A percentile compares a stretch with the other conserved stretches of the same genome.
phyloP scores from a whole-genome alignment of 2,113 vertebrate species.

The Suricata suricatta region DNA sequence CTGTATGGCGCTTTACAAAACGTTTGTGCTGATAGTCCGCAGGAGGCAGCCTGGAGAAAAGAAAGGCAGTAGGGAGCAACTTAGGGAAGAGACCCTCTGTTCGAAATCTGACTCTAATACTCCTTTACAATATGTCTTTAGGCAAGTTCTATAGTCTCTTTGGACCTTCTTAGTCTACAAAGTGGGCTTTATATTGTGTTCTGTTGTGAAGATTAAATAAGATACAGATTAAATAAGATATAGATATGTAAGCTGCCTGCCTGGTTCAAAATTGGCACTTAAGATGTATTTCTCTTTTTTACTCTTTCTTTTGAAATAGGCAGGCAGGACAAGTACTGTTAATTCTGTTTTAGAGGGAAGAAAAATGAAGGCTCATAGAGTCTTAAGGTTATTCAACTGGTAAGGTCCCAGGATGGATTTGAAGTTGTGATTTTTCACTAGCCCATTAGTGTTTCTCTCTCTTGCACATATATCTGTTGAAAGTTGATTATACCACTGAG shows the following conservation, averaged over 20 bases:
- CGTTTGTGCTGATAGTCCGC: neutral
- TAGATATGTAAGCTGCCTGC: neutral
- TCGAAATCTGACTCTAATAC: neutral
- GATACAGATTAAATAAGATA: neutral
- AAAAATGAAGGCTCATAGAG: neutral
- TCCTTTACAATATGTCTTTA: neutral
- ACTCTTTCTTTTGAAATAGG: neutral
- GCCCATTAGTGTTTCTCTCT: neutral
- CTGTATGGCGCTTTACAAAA: neutral
- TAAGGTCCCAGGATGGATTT: neutral
- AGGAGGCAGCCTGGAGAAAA: neutral
- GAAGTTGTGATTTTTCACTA: neutral
- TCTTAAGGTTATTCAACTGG: neutral
- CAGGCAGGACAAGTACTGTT: neutral
- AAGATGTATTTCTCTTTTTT: neutral
- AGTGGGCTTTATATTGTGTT: neutral
- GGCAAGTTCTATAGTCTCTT: neutral
- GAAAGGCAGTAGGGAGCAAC: neutral
- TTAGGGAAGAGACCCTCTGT: neutral
- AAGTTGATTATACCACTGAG: constrained; percentile 1
- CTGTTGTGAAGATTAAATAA: neutral
- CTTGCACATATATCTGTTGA: neutral
- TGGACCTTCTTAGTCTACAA: neutral
- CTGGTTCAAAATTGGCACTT: neutral
- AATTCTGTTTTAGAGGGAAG: neutral